phyloP scores from a whole-genome alignment of 2,797 vertebrate species.

The Rallus crepitans region DNA sequence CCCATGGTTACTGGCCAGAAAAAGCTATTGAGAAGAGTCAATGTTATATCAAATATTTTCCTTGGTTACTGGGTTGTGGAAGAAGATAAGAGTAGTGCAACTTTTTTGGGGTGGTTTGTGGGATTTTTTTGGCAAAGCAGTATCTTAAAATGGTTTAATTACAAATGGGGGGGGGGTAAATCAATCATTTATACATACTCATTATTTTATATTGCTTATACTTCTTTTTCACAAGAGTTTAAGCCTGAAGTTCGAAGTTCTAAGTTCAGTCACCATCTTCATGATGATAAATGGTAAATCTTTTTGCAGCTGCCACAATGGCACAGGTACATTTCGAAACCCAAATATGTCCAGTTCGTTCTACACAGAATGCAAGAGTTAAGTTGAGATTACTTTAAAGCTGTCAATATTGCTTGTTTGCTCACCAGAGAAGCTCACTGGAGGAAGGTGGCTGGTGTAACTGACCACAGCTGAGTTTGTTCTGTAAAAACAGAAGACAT shows the following conservation, averaged over 20 bases:
- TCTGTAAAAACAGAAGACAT: background rate
- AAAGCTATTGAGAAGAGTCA: constrained; percentile 11
- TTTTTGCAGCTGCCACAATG: background rate
- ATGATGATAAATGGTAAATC: background rate
- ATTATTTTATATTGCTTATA: background rate
- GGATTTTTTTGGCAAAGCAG: background rate
- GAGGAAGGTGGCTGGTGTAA: background rate
- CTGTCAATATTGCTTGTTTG: background rate
- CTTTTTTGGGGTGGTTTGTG: background rate
- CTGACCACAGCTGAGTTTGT: background rate
- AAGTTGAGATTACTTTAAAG: background rate
- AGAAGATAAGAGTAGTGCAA: background rate
- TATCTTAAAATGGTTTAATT: background rate
- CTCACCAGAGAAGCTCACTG: background rate
- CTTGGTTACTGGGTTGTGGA: background rate
- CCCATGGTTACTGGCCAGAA: constrained; percentile 21
- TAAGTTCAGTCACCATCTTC: background rate
- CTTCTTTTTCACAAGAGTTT: background rate
- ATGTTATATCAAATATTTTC: constrained; percentile 39
- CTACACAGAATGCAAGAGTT: background rate
- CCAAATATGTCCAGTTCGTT: background rate
- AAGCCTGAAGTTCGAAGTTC: background rate
- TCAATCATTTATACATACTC: background rate
- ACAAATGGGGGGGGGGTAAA: background rate
- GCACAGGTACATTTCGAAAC: background rate